Evolutionary conservation across 2,797 vertebrate genomes (phyloP), one percentile per base, ranked within the genome.

Genomic region (Muraenolepis orangiensis): DNA sequence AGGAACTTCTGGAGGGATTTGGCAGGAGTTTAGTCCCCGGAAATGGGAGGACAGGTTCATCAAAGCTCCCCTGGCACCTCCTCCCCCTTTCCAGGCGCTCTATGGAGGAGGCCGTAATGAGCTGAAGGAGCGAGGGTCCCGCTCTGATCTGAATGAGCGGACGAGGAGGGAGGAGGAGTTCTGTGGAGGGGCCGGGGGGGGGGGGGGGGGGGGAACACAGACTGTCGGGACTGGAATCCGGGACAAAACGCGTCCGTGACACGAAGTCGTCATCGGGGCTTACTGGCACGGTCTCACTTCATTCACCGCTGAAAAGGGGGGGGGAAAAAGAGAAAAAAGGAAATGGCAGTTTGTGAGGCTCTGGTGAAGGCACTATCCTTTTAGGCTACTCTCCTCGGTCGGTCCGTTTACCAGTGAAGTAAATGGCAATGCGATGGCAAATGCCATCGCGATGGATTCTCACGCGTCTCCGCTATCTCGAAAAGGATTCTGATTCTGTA

Each of bases 41-140:
- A 90, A 87, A 80, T 84, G 83, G 82, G 81, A 84, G 84, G 85
- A 87, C 79, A 80, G 76, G 77, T 87, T 85, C 74, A 85, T 90
- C 75, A 91, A 88, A 90, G 86, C 78, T 77, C 72, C 64, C 8
- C 42, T 46, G 42, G 42, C 69, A 74, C 78, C 66, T 74, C 67
- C 46, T 34, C 46, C 34, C 66, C 73, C 69, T 73, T n/a, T 70
- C 71, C 71, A 78, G 75, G 30, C 38, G 32, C 70, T 72, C 72
- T 82, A 86, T 70, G 74, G 80, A 46, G 51, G 79, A 71, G 74
- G 28, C 77, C 81, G 79, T 82, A 87, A 88, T 85, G 85, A 89
- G 83, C 76, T 34, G 46, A 28, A 46, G 42, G 14, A 46, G 51
- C 11, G 13, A n/a, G 38, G 12, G 69, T 42, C 61, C 10, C 36